Percentiles rank a stretch among this genome's conserved stretches.
phyloP scores from a whole-genome alignment of 2,888 invertebrate genomes.

The Pemphredon lugubris region DNA sequence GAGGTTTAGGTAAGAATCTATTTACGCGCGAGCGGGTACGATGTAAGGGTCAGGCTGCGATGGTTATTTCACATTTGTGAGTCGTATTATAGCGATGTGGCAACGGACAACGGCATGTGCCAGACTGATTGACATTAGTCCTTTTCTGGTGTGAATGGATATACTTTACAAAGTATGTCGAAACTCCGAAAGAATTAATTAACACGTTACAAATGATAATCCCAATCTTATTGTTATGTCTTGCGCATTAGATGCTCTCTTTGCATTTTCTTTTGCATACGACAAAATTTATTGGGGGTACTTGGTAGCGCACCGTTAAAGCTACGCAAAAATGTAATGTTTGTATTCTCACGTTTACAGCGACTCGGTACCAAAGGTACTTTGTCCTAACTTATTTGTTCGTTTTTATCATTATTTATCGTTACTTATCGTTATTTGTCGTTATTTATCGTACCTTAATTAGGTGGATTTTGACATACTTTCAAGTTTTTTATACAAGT shows the following conservation, averaged over 20 bases:
- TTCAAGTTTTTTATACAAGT: conserved; percentile 29
- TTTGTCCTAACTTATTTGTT: conserved; percentile 50
- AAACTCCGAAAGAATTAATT: conserved; percentile 33
- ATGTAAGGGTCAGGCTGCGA: conserved; percentile 81
- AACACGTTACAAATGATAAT: conserved; percentile 17
- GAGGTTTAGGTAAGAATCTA: conserved; percentile 83
- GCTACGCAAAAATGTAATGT: conserved; percentile 38
- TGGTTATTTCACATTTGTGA: conserved; percentile 78
- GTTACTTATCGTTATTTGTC: too few relatives aligned
- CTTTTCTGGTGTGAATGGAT: conserved; percentile 66
- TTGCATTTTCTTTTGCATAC: conserved; percentile 22
- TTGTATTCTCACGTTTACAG: conserved; percentile 58
- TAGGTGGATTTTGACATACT: conserved; percentile 69
- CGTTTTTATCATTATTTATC: too few relatives aligned
- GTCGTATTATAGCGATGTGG: conserved; percentile 76
- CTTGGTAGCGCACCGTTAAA: conserved; percentile 21
- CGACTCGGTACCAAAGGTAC: conserved; percentile 41
- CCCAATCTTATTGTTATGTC: too few relatives aligned
- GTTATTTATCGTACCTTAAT: conserved; percentile 58
- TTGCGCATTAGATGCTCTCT: background rate
- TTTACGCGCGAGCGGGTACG: conserved; percentile 64
- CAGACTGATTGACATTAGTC: conserved; percentile 80
- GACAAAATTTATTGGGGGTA: conserved; percentile 31
- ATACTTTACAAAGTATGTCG: conserved; percentile 39
- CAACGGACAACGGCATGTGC: conserved; percentile 81